phyloP scores from a whole-genome alignment of 2,797 vertebrate genomes.

The Diceros bicornis region DNA sequence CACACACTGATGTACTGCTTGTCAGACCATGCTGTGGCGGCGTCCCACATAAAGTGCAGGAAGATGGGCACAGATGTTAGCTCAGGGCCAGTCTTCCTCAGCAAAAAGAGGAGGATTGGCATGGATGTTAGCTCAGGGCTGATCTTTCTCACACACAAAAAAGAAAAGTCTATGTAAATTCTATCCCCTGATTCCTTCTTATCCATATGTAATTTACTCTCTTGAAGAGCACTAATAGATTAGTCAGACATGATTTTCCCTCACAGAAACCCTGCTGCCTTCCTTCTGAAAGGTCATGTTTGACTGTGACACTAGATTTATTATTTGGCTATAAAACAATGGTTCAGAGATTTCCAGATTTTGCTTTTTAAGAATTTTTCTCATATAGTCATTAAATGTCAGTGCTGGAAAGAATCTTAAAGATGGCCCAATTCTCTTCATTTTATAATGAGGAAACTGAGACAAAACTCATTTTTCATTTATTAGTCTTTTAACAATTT shows the following conservation, averaged over 20 bases:
- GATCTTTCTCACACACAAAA: no score
- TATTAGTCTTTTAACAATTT: conserved; percentile 41
- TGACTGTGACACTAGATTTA: conserved; percentile 66
- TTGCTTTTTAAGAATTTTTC: conserved; percentile 54
- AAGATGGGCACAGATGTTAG: no score
- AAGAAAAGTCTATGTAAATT: conserved; percentile 40
- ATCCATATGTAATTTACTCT: conserved; percentile 56
- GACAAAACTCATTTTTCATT: conserved; percentile 1
- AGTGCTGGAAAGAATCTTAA: not conserved
- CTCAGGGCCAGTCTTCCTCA: no score
- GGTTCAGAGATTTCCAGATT: conserved; percentile 31
- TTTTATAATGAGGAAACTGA: conserved; percentile 65
- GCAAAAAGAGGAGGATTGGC: no score
- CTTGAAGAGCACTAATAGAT: conserved; percentile 49
- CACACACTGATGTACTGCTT: no score
- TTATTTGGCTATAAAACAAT: conserved; percentile 66
- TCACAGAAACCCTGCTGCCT: conserved; percentile 46
- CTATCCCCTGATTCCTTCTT: not conserved
- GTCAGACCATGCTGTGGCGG: no score
- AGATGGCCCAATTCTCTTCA: not conserved
- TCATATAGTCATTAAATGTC: conserved; percentile 64
- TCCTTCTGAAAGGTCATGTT: conserved; percentile 60
- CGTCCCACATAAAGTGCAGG: no score
- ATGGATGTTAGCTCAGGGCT: no score
- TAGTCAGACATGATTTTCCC: conserved; percentile 56